Evolutionary conservation across 2,797 vertebrate species (phyloP), one percentile per base, ranked within the genome.

Genomic region (Cichlasoma orientale): DNA sequence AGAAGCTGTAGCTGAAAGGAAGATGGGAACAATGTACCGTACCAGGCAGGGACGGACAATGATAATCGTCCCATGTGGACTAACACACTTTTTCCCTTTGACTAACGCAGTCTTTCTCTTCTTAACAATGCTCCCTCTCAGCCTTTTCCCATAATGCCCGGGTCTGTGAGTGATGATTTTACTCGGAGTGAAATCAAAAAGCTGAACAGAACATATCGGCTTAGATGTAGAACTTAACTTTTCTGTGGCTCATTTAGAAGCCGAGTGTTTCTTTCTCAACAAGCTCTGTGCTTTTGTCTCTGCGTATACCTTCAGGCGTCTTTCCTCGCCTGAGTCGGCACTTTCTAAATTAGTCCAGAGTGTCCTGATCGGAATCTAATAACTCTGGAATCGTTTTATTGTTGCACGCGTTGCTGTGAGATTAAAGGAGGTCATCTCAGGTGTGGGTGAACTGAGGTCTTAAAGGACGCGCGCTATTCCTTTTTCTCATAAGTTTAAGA

Each of bases 311-410:
- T 82, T 31, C 47, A 72, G 87, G 86, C 82, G 7, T 85, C 77
- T 71, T 75, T 69, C 68, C 55, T 88, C 38, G 29, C 79, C 85
- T 88, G 79, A 89, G 75, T 90, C 74, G 1, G 86, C 87, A 80
- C 56, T 90, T 92, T 88, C 75, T 88, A 89, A 92, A 89, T 82
- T 81, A 88, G 81, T 31, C 69, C 69, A 44, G 78, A 85, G 76
- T 84, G 72, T 84, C 83, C 79, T 80, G 73, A 90, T 93, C 75
- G 59, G 77, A 86, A 38, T 86, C 77, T 90, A 89, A 91, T 90
- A 88, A 79, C 23, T 58, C 82, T 56, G 71, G 55, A 78, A 82
- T 58, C 50, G 56, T 80, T 57, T 53, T 19, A 61, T 79, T 78
- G 53, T 59, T 54, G 19, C 47, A 56, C 4, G 3, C 21, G 9